Conservation (phyloP, 2,113 vertebrate species). For the Microcebus griseorufus region DNA sequence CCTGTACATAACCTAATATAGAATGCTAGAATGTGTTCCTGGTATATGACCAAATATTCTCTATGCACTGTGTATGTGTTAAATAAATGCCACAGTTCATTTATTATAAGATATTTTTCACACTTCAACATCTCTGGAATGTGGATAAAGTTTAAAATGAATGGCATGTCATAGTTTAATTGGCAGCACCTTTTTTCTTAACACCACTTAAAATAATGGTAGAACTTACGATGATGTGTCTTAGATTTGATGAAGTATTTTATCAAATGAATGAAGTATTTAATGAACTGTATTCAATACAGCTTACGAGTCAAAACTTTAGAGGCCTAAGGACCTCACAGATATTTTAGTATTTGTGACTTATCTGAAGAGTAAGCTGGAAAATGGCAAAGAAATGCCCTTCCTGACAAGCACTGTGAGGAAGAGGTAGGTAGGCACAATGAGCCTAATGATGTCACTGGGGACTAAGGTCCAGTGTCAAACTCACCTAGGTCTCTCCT, state of each 20-base stretch:
- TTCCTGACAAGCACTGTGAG: background rate
- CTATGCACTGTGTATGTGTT: background rate
- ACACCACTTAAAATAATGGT: background rate
- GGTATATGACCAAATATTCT: background rate
- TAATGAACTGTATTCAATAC: background rate
- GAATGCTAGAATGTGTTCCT: background rate
- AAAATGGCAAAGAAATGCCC: background rate
- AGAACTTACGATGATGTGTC: background rate
- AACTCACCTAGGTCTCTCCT: background rate
- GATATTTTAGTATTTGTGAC: background rate
- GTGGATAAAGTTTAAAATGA: slow-evolving; percentile 21
- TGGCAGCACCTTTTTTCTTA: slow-evolving; percentile 26
- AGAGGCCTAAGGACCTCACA: background rate
- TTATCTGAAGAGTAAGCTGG: slow-evolving; percentile 3
- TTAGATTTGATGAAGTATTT: background rate
- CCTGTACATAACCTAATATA: background rate
- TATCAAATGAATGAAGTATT: background rate
- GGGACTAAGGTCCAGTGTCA: background rate
- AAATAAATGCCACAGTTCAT: background rate
- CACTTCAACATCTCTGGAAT: slow-evolving; percentile 30
- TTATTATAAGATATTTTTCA: slow-evolving; percentile 25
- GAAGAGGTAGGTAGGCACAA: background rate
- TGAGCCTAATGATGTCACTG: background rate
- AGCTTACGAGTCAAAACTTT: slow-evolving; percentile 10
- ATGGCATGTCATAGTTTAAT: background rate